phyloP scores from a whole-genome alignment of 2,888 invertebrate species.

The Aspidiotus rigidus region DNA sequence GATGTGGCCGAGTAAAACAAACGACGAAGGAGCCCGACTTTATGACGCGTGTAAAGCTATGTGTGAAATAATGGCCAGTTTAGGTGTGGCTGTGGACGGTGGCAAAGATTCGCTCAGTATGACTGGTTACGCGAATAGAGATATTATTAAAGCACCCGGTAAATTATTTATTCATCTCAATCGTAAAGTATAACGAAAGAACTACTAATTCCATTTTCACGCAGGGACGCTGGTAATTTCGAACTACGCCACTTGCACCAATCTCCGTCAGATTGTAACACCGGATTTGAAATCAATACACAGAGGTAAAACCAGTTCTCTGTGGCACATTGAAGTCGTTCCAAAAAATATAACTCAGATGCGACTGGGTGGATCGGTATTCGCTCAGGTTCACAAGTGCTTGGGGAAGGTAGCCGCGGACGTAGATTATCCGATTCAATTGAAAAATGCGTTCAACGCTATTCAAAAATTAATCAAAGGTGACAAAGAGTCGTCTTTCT shows the following conservation, averaged over 20 bases:
- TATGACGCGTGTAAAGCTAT: constrained; percentile 80
- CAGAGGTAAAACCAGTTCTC: constrained; percentile 43
- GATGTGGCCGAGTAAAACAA: constrained; percentile 99
- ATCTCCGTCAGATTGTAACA: constrained; percentile 73
- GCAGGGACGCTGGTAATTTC: constrained; percentile 89
- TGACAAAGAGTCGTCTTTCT: constrained; percentile 41
- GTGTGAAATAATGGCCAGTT: constrained; percentile 68
- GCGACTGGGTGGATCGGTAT: constrained; percentile 81
- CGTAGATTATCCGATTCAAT: constrained; percentile 56
- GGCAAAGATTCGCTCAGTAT: constrained; percentile 96
- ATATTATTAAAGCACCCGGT: constrained; percentile 52
- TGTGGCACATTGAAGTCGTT: constrained; percentile 46
- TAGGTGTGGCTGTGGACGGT: constrained; percentile 88
- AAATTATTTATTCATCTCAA: constrained; percentile 17
- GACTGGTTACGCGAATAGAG: constrained; percentile 67
- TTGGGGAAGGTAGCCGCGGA: constrained; percentile 73
- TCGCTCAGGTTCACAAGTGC: constrained; percentile 83
- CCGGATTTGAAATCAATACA: constrained; percentile 72
- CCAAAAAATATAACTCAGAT: constrained; percentile 69
- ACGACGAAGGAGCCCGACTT: constrained; percentile 81
- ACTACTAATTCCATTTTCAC: constrained; percentile 17
- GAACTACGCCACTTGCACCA: constrained; percentile 88
- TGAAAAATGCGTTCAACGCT: constrained; percentile 67
- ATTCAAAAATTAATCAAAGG: constrained; percentile 76
- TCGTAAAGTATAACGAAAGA: not conserved